Evolutionary conservation across 1,140 invertebrate genomes (phyloP).

Genomic region (Alviniconcha marisindica): DNA sequence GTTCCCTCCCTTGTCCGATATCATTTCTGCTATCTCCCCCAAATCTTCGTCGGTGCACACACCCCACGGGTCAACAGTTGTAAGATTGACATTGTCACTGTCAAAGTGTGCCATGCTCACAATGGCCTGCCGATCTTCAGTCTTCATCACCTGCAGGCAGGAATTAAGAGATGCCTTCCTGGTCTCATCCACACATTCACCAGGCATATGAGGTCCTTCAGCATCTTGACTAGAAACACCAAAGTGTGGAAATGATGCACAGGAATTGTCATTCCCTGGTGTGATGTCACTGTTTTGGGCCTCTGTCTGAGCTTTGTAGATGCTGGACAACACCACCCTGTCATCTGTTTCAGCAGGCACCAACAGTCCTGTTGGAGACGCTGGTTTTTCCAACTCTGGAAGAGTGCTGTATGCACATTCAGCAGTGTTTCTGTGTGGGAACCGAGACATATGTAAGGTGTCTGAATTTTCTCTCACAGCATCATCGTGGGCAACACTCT

Average conservation of each 20-base stretch:
- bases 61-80: constrained; percentile 32
- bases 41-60: constrained; percentile 31
- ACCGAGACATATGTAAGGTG: no score
- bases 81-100: constrained; percentile 23
- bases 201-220: not conserved
- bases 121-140: not conserved
- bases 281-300: not conserved
- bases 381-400: no score
- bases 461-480: no score
- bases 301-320: not conserved
- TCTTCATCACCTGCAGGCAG: not conserved
- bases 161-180: not conserved
- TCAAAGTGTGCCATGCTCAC: not conserved
- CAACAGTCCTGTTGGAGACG: no score
- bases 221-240: not conserved
- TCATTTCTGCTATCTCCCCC: constrained; percentile 31
- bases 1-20: constrained; percentile 25
- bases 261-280: not conserved
- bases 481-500: no score
- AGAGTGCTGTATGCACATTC: no score
- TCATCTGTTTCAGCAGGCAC: not conserved
- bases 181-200: not conserved
- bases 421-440: no score
- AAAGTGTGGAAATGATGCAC: not conserved
- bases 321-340: not conserved